A percentile compares a stretch with the other conserved stretches of the same genome.
Conservation (phyloP, 2,797 vertebrate genomes). For the Pipistrellus nathusii region DNA sequence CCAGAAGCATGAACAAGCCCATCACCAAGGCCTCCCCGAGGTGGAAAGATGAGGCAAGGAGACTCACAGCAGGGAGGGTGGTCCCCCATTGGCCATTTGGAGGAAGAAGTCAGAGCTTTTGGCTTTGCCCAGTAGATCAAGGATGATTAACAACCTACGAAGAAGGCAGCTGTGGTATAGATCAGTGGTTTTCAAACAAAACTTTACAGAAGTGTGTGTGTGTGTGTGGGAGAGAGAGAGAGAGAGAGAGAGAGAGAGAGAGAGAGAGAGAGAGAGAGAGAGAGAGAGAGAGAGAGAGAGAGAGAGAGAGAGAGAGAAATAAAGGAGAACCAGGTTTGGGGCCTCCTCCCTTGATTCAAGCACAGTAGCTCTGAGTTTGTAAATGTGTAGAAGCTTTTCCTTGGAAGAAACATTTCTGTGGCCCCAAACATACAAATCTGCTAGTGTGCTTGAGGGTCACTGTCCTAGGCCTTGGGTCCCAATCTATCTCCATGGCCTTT, state of each 20-base stretch:
- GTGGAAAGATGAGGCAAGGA: neutral
- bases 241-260: neutral
- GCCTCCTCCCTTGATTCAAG: neutral
- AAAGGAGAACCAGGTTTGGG: neutral
- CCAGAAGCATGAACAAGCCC: neutral
- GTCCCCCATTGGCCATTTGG: neutral
- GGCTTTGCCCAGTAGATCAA: no score
- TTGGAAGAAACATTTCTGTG: neutral
- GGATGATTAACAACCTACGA: accelerated
- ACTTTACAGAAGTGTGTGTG: neutral
- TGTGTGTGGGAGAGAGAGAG: no score
- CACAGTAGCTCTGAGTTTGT: neutral
- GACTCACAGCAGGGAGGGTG: accelerated
- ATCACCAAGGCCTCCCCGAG: no score
- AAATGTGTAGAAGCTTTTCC: neutral
- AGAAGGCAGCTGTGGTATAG: neutral
- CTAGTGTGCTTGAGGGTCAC: neutral
- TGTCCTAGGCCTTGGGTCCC: neutral
- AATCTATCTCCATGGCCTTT: neutral
- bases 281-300: accelerated
- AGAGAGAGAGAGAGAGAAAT: neutral
- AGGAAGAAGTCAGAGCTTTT: neutral
- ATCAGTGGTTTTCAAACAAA: neutral
- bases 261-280: neutral
- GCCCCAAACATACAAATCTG: neutral